These are phyloP conservation scores for Pheosia gnoma DNA, from an alignment of 2,888 invertebrate genomes.

Conservation along the genomic window DNA sequence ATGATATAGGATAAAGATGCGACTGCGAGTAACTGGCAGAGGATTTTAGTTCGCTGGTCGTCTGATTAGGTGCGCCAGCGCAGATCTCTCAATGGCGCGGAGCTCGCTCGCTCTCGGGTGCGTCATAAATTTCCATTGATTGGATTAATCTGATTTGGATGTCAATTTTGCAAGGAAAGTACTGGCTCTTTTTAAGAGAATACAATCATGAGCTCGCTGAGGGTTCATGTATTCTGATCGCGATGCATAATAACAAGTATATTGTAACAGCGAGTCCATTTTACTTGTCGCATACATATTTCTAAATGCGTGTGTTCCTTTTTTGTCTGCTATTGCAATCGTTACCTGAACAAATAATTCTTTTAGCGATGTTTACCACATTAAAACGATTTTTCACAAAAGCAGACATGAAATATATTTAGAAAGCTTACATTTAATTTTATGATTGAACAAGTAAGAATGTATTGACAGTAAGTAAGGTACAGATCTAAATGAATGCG, in stretches of 20 bases:
- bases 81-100: slow-evolving; percentile 75
- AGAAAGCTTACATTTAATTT: not conserved
- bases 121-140: slow-evolving; percentile 85
- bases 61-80: slow-evolving; percentile 71
- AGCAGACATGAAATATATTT: not conserved
- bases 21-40: slow-evolving; percentile 47
- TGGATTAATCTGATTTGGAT: slow-evolving; percentile 85
- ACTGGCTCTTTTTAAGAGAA: slow-evolving; percentile 76
- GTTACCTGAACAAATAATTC: slow-evolving; percentile 56
- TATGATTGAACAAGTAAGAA: slow-evolving; percentile 4
- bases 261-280: slow-evolving; percentile 57
- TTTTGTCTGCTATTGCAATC: slow-evolving; percentile 56
- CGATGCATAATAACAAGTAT: slow-evolving; percentile 71
- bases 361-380: slow-evolving; percentile 6
- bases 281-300: slow-evolving; percentile 51
- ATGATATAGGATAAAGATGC: slow-evolving; percentile 43
- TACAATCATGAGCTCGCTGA: slow-evolving; percentile 66
- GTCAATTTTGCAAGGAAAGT: slow-evolving; percentile 80
- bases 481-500: slow-evolving; percentile 49
- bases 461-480: slow-evolving; percentile 32
- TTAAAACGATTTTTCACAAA: slow-evolving; percentile 1
- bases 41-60: slow-evolving; percentile 56
- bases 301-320: slow-evolving; percentile 40
- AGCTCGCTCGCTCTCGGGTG: slow-evolving; percentile 71
- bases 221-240: slow-evolving; percentile 62